Base-by-base conservation (phyloP, 2,888 invertebrate species). In the Leucania comma region DNA sequence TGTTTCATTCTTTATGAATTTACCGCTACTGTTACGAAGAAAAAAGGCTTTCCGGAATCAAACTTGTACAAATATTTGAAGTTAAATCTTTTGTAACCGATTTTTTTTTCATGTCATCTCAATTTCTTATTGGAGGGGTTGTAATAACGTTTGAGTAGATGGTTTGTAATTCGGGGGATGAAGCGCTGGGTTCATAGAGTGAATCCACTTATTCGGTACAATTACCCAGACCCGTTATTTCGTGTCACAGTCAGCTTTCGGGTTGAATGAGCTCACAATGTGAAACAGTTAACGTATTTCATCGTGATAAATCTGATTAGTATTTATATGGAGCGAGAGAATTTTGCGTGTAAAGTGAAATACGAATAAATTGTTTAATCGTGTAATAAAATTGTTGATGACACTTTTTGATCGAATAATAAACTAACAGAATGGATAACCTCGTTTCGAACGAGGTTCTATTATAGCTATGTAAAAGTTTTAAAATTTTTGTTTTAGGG, bases 1-100 rank as follows among this genome's bases (percentile, higher is more conserved):
- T 93, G 90, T 91, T 90, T 92, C 92, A 91, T 93, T 91, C 91
- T 93, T 92, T 92, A 92, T 92, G 91, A 93, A 93, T 93, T 93
- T 91, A 91, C 91, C 89, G 90, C 89, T 88, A 89, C 86, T 89
- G 86, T 87, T 83, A 83, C 85, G 86, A 77, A 85, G 89, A 89
- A 89, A 29, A 90, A 91, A 89, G 88, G 88, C 90, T 89, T 87
- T 83, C 87, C 88, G 85, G 90, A 90, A 90, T 90, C 89, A 90
- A 91, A 93, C 88, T 92, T 89, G 89, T 87, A 89, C 90, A 91
- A 92, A 93, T 91, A 92, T 93, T 93, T 91, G 88, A 89, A 88
- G 88, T 90, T 86, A 81, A 88, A 90, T 90, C 88, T 91, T 77
- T 88, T 80, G 77, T 72, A 62, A 77, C 54, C 60, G 78, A 65